phyloP scores from a whole-genome alignment of 53 echinoderm and acorn worm genomes.

The Echinometra lucunter region DNA sequence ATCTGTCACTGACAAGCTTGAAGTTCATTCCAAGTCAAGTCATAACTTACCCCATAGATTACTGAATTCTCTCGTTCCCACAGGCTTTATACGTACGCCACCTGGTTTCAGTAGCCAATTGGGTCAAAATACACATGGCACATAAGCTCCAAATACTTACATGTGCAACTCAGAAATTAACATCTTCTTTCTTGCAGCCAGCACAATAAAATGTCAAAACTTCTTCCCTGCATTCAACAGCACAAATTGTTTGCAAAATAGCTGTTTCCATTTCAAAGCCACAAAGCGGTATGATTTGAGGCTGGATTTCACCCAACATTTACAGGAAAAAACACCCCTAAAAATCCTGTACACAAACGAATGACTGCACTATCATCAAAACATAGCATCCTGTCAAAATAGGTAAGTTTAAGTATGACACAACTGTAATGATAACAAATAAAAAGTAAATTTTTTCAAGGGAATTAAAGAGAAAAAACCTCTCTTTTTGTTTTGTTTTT shows the following conservation, averaged over 20 bases:
- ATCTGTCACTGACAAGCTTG: background rate
- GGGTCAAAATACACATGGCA: background rate
- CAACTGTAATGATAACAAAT: conserved; percentile 63
- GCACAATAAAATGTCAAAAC: background rate
- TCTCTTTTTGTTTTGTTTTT: too few species aligned
- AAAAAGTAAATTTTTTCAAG: conserved; percentile 11
- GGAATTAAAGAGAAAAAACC: background rate
- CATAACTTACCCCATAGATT: background rate
- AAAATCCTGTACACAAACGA: background rate
- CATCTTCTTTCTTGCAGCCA: background rate
- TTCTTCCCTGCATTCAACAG: background rate
- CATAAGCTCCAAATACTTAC: background rate
- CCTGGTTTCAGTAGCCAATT: too few species aligned
- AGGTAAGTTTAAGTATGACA: conserved; percentile 49
- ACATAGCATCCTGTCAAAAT: conserved; percentile 57
- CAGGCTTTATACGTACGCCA: too few species aligned
- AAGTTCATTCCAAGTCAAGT: background rate
- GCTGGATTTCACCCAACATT: conserved; percentile 12
- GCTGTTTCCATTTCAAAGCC: background rate
- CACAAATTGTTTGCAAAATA: background rate
- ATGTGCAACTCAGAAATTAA: background rate
- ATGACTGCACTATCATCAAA: conserved; percentile 30
- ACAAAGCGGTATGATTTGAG: background rate
- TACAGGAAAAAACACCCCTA: conserved; percentile 18
- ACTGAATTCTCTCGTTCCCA: too few species aligned